Evolutionary conservation across 2,797 vertebrate species (phyloP).

Genomic region (Smutsia gigantea): DNA sequence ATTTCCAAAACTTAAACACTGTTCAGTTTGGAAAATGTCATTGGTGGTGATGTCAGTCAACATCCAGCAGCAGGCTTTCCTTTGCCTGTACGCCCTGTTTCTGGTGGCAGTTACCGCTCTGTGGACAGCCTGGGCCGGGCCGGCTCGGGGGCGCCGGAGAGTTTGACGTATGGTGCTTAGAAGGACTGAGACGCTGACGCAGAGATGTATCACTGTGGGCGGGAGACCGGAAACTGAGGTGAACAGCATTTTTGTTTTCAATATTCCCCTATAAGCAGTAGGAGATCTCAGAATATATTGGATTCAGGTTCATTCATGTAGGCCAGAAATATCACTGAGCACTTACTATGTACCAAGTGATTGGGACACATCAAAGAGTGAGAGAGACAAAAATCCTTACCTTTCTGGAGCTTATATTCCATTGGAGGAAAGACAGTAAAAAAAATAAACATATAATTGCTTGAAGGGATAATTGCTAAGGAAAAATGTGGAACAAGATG

Average conservation of each 20-base stretch:
- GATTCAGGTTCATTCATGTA: neutral
- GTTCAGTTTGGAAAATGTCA: neutral
- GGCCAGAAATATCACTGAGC: neutral
- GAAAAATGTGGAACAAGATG: neutral
- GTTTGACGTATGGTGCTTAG: neutral
- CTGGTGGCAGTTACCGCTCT: neutral
- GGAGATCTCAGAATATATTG: neutral
- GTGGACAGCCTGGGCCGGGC: neutral
- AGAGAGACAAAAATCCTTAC: neutral
- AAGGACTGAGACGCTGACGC: neutral
- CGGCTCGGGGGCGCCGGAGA: neutral
- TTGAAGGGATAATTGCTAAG: conserved; percentile 28
- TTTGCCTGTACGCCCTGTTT: neutral
- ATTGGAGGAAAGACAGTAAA: neutral
- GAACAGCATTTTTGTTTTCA: neutral
- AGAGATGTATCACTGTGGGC: neutral
- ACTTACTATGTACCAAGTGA: neutral
- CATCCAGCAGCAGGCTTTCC: neutral
- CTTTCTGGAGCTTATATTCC: neutral
- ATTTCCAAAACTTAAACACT: neutral
- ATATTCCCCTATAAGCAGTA: neutral
- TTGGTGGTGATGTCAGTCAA: neutral
- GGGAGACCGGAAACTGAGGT: neutral
- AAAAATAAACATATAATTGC: neutral
- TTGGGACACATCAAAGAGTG: neutral